phyloP scores from a whole-genome alignment of 2,888 invertebrate genomes.

The Perithous albicinctus region DNA sequence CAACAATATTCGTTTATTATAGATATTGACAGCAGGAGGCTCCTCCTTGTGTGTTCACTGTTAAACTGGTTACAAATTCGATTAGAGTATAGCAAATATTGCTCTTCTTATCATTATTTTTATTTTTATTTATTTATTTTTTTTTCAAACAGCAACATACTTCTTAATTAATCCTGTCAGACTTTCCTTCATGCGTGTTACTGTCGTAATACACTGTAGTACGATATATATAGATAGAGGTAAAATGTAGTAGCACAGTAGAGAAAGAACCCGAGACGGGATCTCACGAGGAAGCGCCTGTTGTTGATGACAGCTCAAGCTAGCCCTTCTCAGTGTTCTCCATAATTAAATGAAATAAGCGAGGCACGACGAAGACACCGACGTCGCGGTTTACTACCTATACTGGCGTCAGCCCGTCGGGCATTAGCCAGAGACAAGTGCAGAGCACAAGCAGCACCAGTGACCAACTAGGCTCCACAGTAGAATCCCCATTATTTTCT shows the following conservation, averaged over 20 bases:
- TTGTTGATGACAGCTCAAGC: slow-evolving; percentile 46
- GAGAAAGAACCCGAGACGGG: slow-evolving; percentile 2
- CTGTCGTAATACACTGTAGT: slow-evolving; percentile 6
- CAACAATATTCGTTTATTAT: background rate
- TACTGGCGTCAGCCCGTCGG: slow-evolving; percentile 24
- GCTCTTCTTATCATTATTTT: slow-evolving; percentile 5
- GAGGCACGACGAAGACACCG: slow-evolving; percentile 53
- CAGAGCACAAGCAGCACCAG: slow-evolving; percentile 17
- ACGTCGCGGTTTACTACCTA: slow-evolving; percentile 42
- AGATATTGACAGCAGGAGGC: background rate
- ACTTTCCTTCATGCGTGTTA: slow-evolving; percentile 15
- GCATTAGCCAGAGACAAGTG: slow-evolving; percentile 16
- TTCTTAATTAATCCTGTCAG: slow-evolving; percentile 29
- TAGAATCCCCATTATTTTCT: background rate
- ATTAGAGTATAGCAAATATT: slow-evolving; percentile 11
- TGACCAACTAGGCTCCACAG: slow-evolving; percentile 11
- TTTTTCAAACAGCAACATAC: background rate
- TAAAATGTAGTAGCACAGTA: background rate
- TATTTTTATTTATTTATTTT: no score
- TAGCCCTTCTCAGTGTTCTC: slow-evolving; percentile 51
- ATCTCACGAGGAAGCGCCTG: slow-evolving; percentile 18
- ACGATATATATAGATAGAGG: background rate
- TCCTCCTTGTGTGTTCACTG: background rate
- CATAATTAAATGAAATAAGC: slow-evolving; percentile 73
- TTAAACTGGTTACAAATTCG: background rate